These are phyloP conservation scores for Rynchops niger DNA, from an alignment of 2,113 vertebrate species.

Conservation along the genomic window DNA sequence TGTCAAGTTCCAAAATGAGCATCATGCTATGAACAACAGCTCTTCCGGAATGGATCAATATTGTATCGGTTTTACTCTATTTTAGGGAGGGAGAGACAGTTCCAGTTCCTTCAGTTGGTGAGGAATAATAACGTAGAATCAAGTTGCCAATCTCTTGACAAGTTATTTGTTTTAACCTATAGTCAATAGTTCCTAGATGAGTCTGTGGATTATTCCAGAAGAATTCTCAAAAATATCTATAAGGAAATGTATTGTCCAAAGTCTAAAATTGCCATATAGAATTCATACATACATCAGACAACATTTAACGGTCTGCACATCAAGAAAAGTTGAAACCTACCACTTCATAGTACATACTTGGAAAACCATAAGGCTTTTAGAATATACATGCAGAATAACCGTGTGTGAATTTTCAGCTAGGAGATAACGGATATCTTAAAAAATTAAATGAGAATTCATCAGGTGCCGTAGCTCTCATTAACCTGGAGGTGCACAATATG, in stretches of 20 bases:
- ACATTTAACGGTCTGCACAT: background rate
- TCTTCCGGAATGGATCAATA: background rate
- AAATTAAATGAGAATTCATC: background rate
- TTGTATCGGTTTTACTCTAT: background rate
- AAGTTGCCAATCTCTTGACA: background rate
- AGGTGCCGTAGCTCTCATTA: background rate
- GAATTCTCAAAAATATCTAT: background rate
- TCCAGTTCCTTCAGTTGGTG: background rate
- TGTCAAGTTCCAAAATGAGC: background rate
- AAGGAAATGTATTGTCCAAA: background rate
- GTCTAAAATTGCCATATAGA: background rate
- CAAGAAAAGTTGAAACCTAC: background rate
- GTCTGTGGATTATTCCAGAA: background rate
- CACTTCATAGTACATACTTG: background rate
- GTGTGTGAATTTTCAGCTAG: background rate
- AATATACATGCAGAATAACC: background rate
- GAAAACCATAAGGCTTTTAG: background rate
- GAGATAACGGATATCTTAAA: background rate
- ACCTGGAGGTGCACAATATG: background rate
- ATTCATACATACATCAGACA: background rate
- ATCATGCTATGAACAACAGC: background rate
- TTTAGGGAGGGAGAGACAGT: background rate
- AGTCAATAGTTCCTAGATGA: background rate
- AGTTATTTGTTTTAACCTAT: background rate
- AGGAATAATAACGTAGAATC: slow-evolving; percentile 12